Base-by-base conservation (phyloP, 1,140 invertebrate species). In the Phymastichus coffea region DNA sequence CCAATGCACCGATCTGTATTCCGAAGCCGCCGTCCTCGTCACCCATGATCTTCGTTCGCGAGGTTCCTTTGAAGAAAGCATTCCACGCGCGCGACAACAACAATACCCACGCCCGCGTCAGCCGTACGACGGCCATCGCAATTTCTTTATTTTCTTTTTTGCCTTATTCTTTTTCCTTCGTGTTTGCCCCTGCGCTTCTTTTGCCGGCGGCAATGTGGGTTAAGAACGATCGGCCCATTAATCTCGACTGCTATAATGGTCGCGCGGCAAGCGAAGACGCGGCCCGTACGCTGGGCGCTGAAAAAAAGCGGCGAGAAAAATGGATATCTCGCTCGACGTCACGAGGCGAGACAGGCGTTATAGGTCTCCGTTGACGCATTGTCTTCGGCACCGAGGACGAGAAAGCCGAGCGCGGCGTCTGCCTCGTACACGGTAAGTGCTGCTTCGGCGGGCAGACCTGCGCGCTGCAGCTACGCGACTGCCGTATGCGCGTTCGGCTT, bases 171-270 rank as follows among this genome's bases (percentile, higher is more conserved):
- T n/a, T 46, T 15, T 46, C 9, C 25, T n/a, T 44, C 9, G 3
- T 25, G 22, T 22, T 44, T 25, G 19, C 15, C 25, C n/a, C 22
- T 20, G 14, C 4, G 14, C 15, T 3, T 20, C 28, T 48, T 53
- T 41, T 53, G 15, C 23, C 40, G 25, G 14, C 15, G 41, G 23
- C 26, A 49, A 57, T 49, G 10, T 57, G 41, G 55, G 55, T 57
- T 48, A 57, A 57, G 55, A 57, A 57, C 46, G 55, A 57, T 48
- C 38, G 4, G 23, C 9, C 15, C 44, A 57, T 57, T 40, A 57
- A 49, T 57, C 23, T 48, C 26, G 10, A 20, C 53, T 10, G 41
- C 41, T 54, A 38, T 22, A 44, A 17, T 15, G n/a, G n/a, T n/a
- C n/a, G n/a, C n/a, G n/a, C n/a, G n/a, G n/a, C n/a, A n/a, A n/a